These are phyloP conservation scores for Hyles euphorbiae DNA, from an alignment of 1,140 invertebrate genomes.

Conservation along the genomic window DNA sequence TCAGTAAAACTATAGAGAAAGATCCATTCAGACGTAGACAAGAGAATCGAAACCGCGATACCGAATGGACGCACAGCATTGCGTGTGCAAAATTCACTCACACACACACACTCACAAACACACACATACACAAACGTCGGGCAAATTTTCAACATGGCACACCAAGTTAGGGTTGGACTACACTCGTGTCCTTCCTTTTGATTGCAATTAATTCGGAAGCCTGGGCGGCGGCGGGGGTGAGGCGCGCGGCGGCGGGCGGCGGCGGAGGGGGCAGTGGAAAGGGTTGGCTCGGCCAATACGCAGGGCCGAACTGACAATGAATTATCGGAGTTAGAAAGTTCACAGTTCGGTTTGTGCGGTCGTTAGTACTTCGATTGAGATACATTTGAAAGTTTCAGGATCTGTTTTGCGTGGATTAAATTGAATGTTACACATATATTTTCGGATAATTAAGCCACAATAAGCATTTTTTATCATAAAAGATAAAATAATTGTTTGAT, in stretches of 20 bases:
- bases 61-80: constrained; percentile 23
- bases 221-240: constrained; percentile 28
- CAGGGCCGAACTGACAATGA: constrained; percentile 55
- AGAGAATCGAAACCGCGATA: too few species aligned
- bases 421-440: too few species aligned
- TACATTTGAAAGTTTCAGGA: constrained; percentile 18
- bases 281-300: constrained; percentile 53
- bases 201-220: constrained; percentile 75
- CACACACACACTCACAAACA: constrained; percentile 27
- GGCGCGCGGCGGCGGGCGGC: constrained; percentile 11
- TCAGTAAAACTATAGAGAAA: neutral
- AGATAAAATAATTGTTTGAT: too few species aligned
- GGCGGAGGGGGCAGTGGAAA: constrained; percentile 26
- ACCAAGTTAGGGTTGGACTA: constrained; percentile 67
- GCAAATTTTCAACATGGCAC: constrained; percentile 62
- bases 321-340: constrained; percentile 42
- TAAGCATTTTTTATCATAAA: too few species aligned
- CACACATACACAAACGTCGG: constrained; percentile 29
- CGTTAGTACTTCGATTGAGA: constrained; percentile 28
- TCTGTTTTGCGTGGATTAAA: constrained; percentile 5
- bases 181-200: constrained; percentile 73
- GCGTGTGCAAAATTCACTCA: constrained; percentile 28
- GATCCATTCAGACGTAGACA: constrained; percentile 5
- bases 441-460: too few species aligned
- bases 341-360: constrained; percentile 41